Conservation (phyloP, 2,797 vertebrate species). For the Nyctibius grandis region DNA sequence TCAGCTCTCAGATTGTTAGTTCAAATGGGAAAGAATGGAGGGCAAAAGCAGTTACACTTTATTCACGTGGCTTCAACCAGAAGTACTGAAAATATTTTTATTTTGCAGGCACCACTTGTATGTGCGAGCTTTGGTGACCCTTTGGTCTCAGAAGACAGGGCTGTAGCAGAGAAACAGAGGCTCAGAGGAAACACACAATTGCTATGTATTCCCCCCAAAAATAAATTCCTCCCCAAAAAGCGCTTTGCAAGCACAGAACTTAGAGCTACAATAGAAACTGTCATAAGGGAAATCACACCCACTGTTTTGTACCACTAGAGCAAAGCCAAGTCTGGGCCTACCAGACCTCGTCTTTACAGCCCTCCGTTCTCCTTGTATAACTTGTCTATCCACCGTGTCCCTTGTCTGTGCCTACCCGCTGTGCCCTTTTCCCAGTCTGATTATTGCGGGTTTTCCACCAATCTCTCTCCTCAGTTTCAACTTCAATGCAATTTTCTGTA, state of each 20-base stretch:
- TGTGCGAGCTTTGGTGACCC: not conserved
- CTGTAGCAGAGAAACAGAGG: not conserved
- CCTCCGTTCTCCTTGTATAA: not conserved
- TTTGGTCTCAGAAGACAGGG: not conserved
- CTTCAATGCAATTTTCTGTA: not conserved
- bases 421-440: not conserved
- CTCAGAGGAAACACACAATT: not conserved
- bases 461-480: not conserved
- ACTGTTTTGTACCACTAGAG: accelerated
- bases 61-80: not conserved
- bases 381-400: accelerated
- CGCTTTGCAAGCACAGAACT: not conserved
- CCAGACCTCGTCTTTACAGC: not conserved
- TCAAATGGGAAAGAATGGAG: not conserved
- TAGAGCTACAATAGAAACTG: not conserved
- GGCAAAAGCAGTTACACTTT: not conserved
- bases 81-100: not conserved
- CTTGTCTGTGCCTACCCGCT: not conserved
- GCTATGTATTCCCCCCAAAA: not conserved
- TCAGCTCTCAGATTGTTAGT: not conserved
- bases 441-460: not conserved
- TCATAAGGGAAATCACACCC: not conserved
- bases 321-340: not conserved
- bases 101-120: not conserved
- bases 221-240: not conserved